A percentile compares a stretch with the other conserved stretches of the same genome.
phyloP scores from a whole-genome alignment of 2,113 vertebrate species.

The Cyanoliseus patagonus region DNA sequence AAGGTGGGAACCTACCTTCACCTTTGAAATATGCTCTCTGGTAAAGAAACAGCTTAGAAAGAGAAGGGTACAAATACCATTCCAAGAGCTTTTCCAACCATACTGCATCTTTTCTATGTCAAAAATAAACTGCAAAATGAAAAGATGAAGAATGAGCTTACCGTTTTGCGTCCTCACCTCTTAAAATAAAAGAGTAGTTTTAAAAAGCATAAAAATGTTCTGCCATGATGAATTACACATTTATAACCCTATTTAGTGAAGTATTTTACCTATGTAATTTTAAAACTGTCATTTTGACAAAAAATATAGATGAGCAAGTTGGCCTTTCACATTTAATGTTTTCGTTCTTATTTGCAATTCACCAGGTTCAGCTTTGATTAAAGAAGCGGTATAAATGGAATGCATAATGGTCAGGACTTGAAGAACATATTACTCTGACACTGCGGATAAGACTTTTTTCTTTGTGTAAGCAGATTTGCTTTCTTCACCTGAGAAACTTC shows the following conservation, averaged over 20 bases:
- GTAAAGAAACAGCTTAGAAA: not conserved
- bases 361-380: conserved; percentile 77
- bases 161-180: conserved; percentile 58
- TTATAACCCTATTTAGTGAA: conserved; percentile 79
- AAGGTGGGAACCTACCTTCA: not conserved
- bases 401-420: conserved; percentile 64
- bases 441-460: conserved; percentile 48
- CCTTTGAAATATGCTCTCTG: not conserved
- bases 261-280: conserved; percentile 81
- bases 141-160: conserved; percentile 66
- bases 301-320: conserved; percentile 79
- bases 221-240: conserved; percentile 77
- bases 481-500: conserved; percentile 65
- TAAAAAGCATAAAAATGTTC: conserved; percentile 74
- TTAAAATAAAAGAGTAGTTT: conserved; percentile 76
- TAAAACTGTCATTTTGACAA: conserved; percentile 81
- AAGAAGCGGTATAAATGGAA: conserved; percentile 66
- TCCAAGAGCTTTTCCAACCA: conserved; percentile 26
- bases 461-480: conserved; percentile 52
- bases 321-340: conserved; percentile 81
- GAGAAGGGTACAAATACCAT: conserved; percentile 37
- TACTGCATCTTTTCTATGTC: conserved; percentile 18
- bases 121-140: conserved; percentile 47
- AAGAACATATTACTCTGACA: conserved; percentile 60
- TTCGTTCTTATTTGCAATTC: conserved; percentile 78